Percentiles rank a stretch among this genome's conserved stretches.
Evolutionary conservation across 2,888 invertebrate species (phyloP).

Genomic region (Auanema sp.): DNA sequence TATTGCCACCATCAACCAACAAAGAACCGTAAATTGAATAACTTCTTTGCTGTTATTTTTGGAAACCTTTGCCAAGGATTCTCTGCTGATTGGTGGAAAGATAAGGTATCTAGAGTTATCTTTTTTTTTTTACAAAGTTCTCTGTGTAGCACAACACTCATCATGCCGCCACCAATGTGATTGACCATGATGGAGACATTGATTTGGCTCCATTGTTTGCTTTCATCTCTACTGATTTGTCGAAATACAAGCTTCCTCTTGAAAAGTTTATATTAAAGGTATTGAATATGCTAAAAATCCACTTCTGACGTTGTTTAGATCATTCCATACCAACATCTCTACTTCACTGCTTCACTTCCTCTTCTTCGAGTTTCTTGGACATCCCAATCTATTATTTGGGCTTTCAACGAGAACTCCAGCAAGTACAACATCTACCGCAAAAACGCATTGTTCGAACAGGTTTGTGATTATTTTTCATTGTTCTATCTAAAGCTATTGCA

Average conservation of each 20-base stretch:
- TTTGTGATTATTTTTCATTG: slow-evolving; percentile 3
- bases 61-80: slow-evolving; percentile 61
- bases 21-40: slow-evolving; percentile 48
- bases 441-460: slow-evolving; percentile 46
- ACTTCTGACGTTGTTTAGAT: slow-evolving; percentile 24
- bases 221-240: slow-evolving; percentile 56
- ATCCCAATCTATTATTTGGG: slow-evolving; percentile 55
- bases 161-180: slow-evolving; percentile 62
- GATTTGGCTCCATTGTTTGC: slow-evolving; percentile 60
- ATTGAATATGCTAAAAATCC: no score
- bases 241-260: slow-evolving; percentile 54
- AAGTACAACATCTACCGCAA: slow-evolving; percentile 41
- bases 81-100: slow-evolving; percentile 63
- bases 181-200: slow-evolving; percentile 59
- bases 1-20: slow-evolving; percentile 62
- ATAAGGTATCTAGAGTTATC: slow-evolving; percentile 35
- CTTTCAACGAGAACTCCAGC: slow-evolving; percentile 37
- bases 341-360: slow-evolving; percentile 57
- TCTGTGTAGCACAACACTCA: slow-evolving; percentile 57
- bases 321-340: slow-evolving; percentile 61
- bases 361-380: slow-evolving; percentile 59
- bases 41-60: slow-evolving; percentile 47
- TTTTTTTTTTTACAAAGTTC: neutral
- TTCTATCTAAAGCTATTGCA: slow-evolving; percentile 13
- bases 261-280: slow-evolving; percentile 47